Evolutionary conservation across 1,140 invertebrate species (phyloP), one percentile per base, ranked within the genome.

Genomic region (Lethrus apterus): DNA sequence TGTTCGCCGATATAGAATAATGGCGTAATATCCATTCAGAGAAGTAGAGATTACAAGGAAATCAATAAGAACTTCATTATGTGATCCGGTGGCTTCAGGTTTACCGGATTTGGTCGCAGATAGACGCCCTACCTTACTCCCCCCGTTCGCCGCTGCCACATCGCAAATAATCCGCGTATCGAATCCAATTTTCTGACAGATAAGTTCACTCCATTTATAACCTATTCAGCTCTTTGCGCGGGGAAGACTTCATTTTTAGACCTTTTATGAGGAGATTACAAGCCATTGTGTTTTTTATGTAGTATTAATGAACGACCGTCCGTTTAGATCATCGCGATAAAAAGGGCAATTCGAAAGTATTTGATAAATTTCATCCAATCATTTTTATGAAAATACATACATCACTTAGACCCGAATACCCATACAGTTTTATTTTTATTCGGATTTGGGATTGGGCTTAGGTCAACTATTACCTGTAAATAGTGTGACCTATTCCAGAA

Each of bases 1-100:
- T n/a, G n/a, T n/a, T n/a, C n/a, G n/a, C n/a, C n/a, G n/a, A n/a
- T n/a, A n/a, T n/a, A n/a, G n/a, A n/a, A n/a, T n/a, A n/a, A n/a
- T n/a, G n/a, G n/a, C n/a, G n/a, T n/a, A n/a, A n/a, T n/a, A n/a
- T n/a, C n/a, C n/a, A n/a, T n/a, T n/a, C n/a, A n/a, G n/a, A n/a
- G n/a, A n/a, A n/a, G n/a, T n/a, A n/a, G n/a, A n/a, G 48, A 50
- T 50, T 53, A 56, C 54, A 53, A 47, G 43, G 51, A 51, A 56
- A 56, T 56, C 54, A 56, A 56, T 56, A 56, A 51, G 44, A 46
- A 51, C 46, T 56, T 56, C 51, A 56, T 56, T 56, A 56, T 53
- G 51, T 53, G 51, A 53, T 56, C 44, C 48, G 30, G 14, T 33
- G 46, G 51, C 45, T 51, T 53, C 44, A 42, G 50, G 46, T 47